phyloP scores from a whole-genome alignment of 2,113 vertebrate genomes.

The Syngnathus scovelli region DNA sequence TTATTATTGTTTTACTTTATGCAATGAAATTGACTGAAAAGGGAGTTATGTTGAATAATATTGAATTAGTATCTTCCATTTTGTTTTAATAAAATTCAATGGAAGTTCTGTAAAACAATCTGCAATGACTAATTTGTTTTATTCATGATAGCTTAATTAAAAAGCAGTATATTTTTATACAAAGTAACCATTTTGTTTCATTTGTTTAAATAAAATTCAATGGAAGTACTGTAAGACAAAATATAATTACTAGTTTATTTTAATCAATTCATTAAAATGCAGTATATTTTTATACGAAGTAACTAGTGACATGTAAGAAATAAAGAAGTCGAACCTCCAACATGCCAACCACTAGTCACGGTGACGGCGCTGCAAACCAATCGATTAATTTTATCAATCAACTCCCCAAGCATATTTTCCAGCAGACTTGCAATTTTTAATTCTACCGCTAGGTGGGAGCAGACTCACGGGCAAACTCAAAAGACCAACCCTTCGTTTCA shows the following conservation, averaged over 20 bases:
- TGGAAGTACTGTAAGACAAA: neutral
- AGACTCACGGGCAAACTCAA: neutral
- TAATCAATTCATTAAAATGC: too few relatives aligned
- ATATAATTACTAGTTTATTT: too few relatives aligned
- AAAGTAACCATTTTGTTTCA: neutral
- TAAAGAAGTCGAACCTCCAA: too few relatives aligned
- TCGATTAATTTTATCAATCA: neutral
- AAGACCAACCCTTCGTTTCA: neutral
- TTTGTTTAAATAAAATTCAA: neutral
- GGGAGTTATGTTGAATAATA: neutral
- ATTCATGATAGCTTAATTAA: neutral
- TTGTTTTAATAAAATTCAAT: neutral
- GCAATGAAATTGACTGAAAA: neutral
- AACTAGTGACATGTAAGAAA: too few relatives aligned
- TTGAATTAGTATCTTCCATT: neutral
- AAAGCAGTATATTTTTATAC: neutral
- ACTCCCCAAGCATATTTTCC: neutral
- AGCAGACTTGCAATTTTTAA: neutral
- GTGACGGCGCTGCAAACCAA: neutral
- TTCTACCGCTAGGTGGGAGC: neutral
- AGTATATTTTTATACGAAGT: too few relatives aligned
- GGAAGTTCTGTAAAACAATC: neutral
- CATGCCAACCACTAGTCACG: too few relatives aligned
- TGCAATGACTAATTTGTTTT: neutral
- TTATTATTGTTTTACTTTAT: neutral